A percentile compares a stretch with the other conserved stretches of the same genome.
Conservation (phyloP, 2,113 vertebrate species). For the Cephalophus harveyi region DNA sequence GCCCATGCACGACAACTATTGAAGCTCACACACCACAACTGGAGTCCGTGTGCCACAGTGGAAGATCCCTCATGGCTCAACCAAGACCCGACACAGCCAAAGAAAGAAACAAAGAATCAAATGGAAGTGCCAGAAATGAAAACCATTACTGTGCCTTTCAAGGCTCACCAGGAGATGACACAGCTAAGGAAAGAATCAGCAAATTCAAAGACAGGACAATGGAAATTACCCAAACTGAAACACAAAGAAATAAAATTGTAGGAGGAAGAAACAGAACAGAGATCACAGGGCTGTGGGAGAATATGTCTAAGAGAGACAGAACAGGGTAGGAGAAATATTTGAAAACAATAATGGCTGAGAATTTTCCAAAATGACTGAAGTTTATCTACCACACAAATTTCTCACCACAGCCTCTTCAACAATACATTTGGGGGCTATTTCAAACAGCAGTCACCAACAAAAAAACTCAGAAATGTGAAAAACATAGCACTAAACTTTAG, state of each 20-base stretch:
- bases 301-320: not conserved
- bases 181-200: not conserved
- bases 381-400: not conserved
- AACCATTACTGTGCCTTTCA: not conserved
- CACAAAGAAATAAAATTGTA: not conserved
- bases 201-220: not conserved
- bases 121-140: not conserved
- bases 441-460: not conserved
- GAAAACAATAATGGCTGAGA: not conserved
- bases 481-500: not conserved
- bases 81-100: not conserved
- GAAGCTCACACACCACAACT: not conserved
- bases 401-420: not conserved
- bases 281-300: not conserved
- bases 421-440: not conserved
- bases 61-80: not conserved
- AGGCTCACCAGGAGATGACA: not conserved
- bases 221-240: not conserved
- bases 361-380: constrained; percentile 3
- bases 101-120: not conserved
- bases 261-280: not conserved
- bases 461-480: not conserved
- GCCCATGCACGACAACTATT: not conserved
- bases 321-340: not conserved
- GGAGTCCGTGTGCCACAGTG: not conserved